Base-by-base conservation (phyloP, 2,113 vertebrate genomes). In the Coracopsis vasa region DNA sequence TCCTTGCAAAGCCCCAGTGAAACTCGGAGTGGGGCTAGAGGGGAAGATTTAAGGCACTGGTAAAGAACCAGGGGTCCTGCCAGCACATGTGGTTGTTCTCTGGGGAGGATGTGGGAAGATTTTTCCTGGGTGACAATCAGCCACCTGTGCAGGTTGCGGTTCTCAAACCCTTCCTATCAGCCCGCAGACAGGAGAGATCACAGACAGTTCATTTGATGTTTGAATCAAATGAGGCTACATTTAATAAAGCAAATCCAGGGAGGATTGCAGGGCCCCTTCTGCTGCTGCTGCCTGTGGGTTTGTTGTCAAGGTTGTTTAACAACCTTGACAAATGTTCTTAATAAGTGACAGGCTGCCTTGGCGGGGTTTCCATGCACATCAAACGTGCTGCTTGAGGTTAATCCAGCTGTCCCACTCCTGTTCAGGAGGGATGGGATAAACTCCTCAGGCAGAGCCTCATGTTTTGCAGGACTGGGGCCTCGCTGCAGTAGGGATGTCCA, bases 301-400 rank as follows among this genome's bases (percentile, higher is more conserved):
- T 96, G 79, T 96, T 96, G 96, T 96, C 91, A 97, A 95, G 94
- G 94, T 93, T 96, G 94, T 96, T 96, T 1, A 97, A 94, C 94
- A 96, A 92, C 96, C 96, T 96, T 96, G 96, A 96, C 94, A 95
- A 96, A 96, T 94, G 92, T 81, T 96, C 86, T 92, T 96, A 96
- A 95, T 95, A 96, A 96, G 41, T 92, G 92, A 92, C 88, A 86
- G 90, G 88, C 90, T 93, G 96, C 88, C 82, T 95, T 95, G 95
- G 92, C 96, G 95, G 86, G 91, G 91, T 87, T 95, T 96, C 92
- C 73, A 19, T 69, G 80, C 92, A 86, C 94, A 87, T 96, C 94
- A 96, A 48, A 93, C 4, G 3, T 81, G 83, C 80, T 86, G 80
- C 91, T 94, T 0, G 44, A 91, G 95, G 92, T 96, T 96, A 94